Evolutionary conservation across 2,113 vertebrate species (phyloP), one percentile per base, ranked within the genome.

Genomic region (Alouatta palliata): DNA sequence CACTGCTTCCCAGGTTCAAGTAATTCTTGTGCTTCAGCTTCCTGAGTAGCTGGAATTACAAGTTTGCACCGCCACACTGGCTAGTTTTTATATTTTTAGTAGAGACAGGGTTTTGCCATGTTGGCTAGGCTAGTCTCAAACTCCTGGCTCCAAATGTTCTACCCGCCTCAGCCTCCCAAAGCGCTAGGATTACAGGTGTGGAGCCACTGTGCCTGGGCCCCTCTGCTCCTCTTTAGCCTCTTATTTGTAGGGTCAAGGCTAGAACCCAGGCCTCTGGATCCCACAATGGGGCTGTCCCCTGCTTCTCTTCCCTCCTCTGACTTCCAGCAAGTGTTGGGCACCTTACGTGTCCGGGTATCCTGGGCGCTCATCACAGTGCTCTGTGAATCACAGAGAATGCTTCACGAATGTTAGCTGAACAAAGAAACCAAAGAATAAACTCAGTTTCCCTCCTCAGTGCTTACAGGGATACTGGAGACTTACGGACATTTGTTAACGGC

Each of bases 391-490:
- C 58, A 70, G 45, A 0, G 16, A 17, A 19, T 3, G 17, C 32
- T 37, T 37, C 17, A 3, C 1, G 23, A 35, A 30, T 1, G 35
- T 8, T 47, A 10, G 84, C 1, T 43, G 35, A 16, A 49, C 0
- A 10, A 32, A 54, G 16, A 7, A 54, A 96, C 3, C 6, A 47
- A 73, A 73, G 52, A 8, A 71, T 5, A 17, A 77, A 27, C 77
- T 12, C 40, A 0, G 20, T 2, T 47, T 82, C 71, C 49, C 68
- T 30, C 20, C 37, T 45, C 0, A 0, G 27, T 2, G 45, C 66
- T 89, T 40, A 35, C 37, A 16, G 6, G 86, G 87, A 79, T 13
- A 73, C 76, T 3, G 17, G 6, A 13, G 3, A 17, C 27, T 25
- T 13, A 13, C 0, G 0, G 32, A 82, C 10, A 0, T 54, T 43